Evolutionary conservation across 2,888 invertebrate species (phyloP), one percentile per base, ranked within the genome.

Genomic region (Hypomecis punctinalis): DNA sequence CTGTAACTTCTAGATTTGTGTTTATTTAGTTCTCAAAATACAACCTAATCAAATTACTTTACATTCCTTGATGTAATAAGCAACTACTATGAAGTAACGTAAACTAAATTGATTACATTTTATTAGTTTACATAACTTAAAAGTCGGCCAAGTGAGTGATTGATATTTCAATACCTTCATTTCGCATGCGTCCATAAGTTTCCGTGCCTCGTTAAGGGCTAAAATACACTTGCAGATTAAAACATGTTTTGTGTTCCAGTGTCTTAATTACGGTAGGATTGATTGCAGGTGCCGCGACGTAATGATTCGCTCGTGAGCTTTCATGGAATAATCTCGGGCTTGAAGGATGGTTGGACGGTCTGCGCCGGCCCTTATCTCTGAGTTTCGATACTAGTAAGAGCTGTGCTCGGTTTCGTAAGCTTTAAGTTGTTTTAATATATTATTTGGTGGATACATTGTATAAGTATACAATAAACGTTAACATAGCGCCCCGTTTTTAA

Each of bases 221-320:
- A 74, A 79, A 77, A 75, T 66, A 73, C 67, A 76, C 76, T 66
- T 73, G 66, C 73, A 76, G 79, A 78, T 79, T 80, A 76, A 73
- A 75, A 80, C 81, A 77, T 75, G 78, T 79, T 80, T 77, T 75
- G 77, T 80, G 68, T 78, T 82, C 77, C 73, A 77, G 77, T 76
- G 84, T 88, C 85, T 89, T 88, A 88, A 89, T 89, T 89, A 89
- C 85, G 74, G 74, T 61, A 74, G 78, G 85, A 89, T 89, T 85
- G 88, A 90, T 88, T 83, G 81, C 77, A 76, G 81, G 79, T 78
- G 83, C 75, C 75, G 78, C 73, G 66, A 73, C 78, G 83, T 86
- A 88, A 88, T 86, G 88, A 84, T 78, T 80, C 78, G 72, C 76
- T 81, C 83, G 83, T 84, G 83, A 81, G 87, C 85, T 84, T 83